These are phyloP conservation scores for Noctuana brunneofusca DNA, from an alignment of 2,888 invertebrate species.

Conservation along the genomic window DNA sequence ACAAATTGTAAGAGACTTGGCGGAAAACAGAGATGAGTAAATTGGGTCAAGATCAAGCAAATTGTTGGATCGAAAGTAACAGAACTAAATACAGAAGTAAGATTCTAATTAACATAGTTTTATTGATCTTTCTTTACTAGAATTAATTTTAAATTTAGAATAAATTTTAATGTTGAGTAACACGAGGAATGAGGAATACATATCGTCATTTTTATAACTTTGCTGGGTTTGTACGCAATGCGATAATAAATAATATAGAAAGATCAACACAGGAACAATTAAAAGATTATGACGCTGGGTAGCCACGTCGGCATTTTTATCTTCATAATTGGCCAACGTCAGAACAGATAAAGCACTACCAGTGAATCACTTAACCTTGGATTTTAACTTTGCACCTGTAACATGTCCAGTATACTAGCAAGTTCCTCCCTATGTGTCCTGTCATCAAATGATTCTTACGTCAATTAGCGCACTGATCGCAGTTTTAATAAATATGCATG, in stretches of 20 bases:
- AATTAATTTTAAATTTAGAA: too few relatives aligned
- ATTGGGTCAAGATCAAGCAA: constrained; percentile 19
- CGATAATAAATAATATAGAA: constrained; percentile 13
- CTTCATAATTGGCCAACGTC: constrained; percentile 9
- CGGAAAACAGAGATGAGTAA: constrained; percentile 20
- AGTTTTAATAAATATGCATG: too few relatives aligned
- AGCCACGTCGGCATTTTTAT: constrained; percentile 13
- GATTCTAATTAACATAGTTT: background rate
- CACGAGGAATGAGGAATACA: background rate
- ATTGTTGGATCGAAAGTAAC: background rate
- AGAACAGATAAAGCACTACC: constrained; percentile 12
- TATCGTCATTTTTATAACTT: background rate
- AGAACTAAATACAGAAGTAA: background rate
- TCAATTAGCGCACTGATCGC: too few relatives aligned
- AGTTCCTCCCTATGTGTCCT: background rate
- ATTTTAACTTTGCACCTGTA: background rate
- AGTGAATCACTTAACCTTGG: constrained; percentile 24
- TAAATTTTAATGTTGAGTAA: too few relatives aligned
- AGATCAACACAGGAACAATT: too few relatives aligned
- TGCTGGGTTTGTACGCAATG: constrained; percentile 3
- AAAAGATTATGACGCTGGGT: constrained; percentile 12
- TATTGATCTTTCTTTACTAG: background rate
- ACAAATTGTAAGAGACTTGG: constrained; percentile 18
- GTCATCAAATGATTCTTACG: background rate
- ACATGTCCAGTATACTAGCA: background rate